Percentiles rank a stretch among this genome's conserved stretches.
phyloP scores from a whole-genome alignment of 2,888 invertebrate genomes.

The Drosophila anomalipes region DNA sequence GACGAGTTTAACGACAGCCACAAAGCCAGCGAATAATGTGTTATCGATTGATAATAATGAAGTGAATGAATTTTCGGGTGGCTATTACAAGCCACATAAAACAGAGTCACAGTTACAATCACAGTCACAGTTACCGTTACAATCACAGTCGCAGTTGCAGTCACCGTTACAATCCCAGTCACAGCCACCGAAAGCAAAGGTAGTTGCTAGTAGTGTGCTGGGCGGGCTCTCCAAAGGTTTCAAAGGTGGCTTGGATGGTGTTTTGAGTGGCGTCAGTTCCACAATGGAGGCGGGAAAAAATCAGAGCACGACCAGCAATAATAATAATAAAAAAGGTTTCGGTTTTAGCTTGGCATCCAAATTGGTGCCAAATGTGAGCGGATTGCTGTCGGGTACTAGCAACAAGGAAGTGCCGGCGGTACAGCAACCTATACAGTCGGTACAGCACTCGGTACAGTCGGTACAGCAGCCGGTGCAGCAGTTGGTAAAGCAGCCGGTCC shows the following conservation, averaged over 20 bases:
- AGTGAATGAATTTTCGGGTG: background rate
- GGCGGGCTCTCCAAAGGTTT: constrained; percentile 82
- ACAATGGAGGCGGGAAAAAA: constrained; percentile 42
- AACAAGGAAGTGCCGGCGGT: constrained; percentile 29
- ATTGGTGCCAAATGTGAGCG: constrained; percentile 80
- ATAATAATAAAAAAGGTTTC: constrained; percentile 65
- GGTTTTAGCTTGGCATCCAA: constrained; percentile 82
- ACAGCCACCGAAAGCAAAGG: constrained; percentile 68
- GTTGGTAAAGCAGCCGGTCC: background rate
- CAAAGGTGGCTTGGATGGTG: constrained; percentile 82
- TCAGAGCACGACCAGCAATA: constrained; percentile 10
- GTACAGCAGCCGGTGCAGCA: background rate
- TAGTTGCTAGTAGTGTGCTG: constrained; percentile 72
- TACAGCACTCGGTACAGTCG: background rate
- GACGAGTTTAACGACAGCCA: constrained; percentile 13
- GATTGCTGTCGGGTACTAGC: constrained; percentile 58
- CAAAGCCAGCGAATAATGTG: background rate
- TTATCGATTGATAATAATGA: background rate
- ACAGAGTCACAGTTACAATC: background rate
- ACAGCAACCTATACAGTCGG: background rate
- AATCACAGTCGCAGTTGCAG: background rate
- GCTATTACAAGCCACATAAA: background rate
- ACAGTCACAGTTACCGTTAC: background rate
- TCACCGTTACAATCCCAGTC: constrained; percentile 9
- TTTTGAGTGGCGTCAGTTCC: constrained; percentile 72